Evolutionary conservation across 2,113 vertebrate species (phyloP).

Genomic region (Albula goreensis): DNA sequence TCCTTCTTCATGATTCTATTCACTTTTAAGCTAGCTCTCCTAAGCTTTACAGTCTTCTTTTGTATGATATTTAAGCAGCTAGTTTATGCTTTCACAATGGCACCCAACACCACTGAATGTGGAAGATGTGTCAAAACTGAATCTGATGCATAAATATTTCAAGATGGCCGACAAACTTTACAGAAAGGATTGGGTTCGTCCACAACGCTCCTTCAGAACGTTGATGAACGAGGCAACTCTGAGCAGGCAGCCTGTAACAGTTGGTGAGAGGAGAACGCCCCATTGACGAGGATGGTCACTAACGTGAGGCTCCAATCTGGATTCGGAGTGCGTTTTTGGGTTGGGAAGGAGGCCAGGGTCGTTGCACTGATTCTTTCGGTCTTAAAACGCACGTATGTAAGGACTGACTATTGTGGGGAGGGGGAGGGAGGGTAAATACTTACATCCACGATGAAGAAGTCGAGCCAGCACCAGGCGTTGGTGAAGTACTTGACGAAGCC

Average conservation of each 20-base stretch:
- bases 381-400: not conserved
- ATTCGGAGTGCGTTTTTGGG: not conserved
- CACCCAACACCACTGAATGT: not conserved
- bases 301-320: not conserved
- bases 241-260: not conserved
- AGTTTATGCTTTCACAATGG: no score
- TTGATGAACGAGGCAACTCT: not conserved
- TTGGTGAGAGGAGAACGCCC: not conserved
- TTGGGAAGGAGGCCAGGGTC: not conserved
- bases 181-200: no score
- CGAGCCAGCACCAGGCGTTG: constrained; percentile 98
- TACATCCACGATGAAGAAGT: constrained; percentile 99
- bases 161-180: no score
- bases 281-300: not conserved
- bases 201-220: no score
- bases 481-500: constrained; percentile 99
- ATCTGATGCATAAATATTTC: not conserved
- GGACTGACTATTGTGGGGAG: no score
- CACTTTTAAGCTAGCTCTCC: no score
- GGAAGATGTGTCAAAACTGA: not conserved
- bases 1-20: no score
- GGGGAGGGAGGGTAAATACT: constrained; percentile 61
- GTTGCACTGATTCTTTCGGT: not conserved
- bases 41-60: no score
- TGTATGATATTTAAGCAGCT: no score